Base-by-base conservation (phyloP, 1,140 invertebrate species). In the Archivesica marissinica region DNA sequence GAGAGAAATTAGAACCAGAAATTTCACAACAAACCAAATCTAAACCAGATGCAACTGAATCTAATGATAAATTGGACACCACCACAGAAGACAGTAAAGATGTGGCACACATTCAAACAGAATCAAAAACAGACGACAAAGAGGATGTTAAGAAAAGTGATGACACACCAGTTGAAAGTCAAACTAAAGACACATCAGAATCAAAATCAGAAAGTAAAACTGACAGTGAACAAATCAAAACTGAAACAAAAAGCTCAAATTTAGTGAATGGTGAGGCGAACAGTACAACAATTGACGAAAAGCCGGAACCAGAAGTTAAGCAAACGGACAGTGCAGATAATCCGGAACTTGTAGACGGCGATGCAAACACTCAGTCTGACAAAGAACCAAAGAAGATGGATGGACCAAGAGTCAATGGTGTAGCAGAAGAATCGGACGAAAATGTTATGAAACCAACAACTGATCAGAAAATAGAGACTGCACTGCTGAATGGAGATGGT, bases 121-220 rank as follows among this genome's bases (percentile, higher is more conserved):
- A 72, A 72, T 30, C 66, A 23, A 17, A 44, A 47, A n/a, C 78
- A 89, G 61, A 88, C 90, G 70, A 33, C 44, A 30, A 86, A 88
- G 72, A 74, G 52, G 80, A 41, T 13, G 50, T 30, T 2, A 75
- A 72, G 30, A 44, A 74, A 52, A 76, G 39, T 9, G 41, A 47
- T 35, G 38, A 15, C n/a, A 64, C 17, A 17, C n/a, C 59, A 70
- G 44, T 25, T 76, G 70, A 39, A 44, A 17, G 59, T 52, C 33
- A 38, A 30, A 77, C 1, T 50, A 64, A 70, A 33, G 77, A 72
- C 39, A 54, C 35, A 61, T 17, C 33, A 56, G 66, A 72, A 23
- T 25, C 33, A 25, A 59, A 75, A 61, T 33, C 50, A 39, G 30
- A 56, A 20, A 74, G 70, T 33, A 47, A 59, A 54, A 7, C 64